These are phyloP conservation scores for Drosophila oshimai DNA, from an alignment of 1,140 invertebrate genomes.

Conservation along the genomic window DNA sequence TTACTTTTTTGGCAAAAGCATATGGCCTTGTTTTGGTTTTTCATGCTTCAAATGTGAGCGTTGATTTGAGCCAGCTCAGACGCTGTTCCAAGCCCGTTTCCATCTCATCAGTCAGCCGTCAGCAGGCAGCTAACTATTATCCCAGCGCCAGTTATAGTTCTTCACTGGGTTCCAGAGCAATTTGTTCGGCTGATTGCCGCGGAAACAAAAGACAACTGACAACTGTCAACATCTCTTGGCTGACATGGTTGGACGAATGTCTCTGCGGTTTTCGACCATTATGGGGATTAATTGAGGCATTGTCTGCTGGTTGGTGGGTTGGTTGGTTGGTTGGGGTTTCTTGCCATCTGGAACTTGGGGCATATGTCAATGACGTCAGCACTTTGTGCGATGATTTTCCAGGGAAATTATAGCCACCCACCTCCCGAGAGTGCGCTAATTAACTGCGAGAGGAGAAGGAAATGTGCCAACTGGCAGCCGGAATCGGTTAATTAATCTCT, in stretches of 20 bases:
- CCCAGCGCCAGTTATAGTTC: slow-evolving; percentile 26
- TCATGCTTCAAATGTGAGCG: neutral
- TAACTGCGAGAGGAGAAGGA: slow-evolving; percentile 56
- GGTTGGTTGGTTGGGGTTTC: neutral
- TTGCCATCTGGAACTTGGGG: slow-evolving; percentile 12
- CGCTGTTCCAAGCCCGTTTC: slow-evolving; percentile 22
- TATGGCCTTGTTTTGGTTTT: neutral
- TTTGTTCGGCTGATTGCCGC: slow-evolving; percentile 41
- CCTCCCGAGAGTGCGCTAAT: slow-evolving; percentile 48
- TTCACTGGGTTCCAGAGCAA: slow-evolving; percentile 3
- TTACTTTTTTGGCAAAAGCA: too few species aligned
- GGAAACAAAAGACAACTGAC: slow-evolving; percentile 44
- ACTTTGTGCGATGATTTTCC: slow-evolving; percentile 31
- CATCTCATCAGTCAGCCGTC: slow-evolving; percentile 23
- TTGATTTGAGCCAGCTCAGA: neutral
- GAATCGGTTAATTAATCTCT: slow-evolving; percentile 76
- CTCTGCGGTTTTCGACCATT: slow-evolving; percentile 29
- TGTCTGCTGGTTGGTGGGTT: slow-evolving; percentile 7
- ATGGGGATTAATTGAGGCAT: slow-evolving; percentile 41
- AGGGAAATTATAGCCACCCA: neutral
- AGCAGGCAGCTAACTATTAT: slow-evolving; percentile 25
- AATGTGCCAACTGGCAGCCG: slow-evolving; percentile 73
- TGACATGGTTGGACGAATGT: slow-evolving; percentile 18
- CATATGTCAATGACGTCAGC: slow-evolving; percentile 57
- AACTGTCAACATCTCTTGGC: slow-evolving; percentile 47